These are phyloP conservation scores for Indicator maculatus DNA, from an alignment of 2,113 vertebrate species.

Conservation along the genomic window DNA sequence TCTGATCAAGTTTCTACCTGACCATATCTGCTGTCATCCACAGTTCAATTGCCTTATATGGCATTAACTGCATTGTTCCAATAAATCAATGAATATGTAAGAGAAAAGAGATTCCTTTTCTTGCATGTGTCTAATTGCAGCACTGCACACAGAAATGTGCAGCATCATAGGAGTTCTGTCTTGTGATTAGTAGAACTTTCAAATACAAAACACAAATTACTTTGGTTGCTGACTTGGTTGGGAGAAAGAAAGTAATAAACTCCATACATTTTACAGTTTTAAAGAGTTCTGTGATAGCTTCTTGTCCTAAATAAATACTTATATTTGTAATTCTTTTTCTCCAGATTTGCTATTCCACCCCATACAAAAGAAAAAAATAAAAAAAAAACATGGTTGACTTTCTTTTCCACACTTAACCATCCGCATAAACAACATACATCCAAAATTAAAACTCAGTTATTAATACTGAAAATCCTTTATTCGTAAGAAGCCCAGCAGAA, in stretches of 20 bases:
- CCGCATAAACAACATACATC: neutral
- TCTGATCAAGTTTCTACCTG: neutral
- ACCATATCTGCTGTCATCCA: neutral
- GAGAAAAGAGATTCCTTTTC: neutral
- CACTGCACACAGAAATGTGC: accelerated
- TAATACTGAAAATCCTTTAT: neutral
- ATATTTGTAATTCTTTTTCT: neutral
- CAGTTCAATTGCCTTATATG: neutral
- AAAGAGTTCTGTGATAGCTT: neutral
- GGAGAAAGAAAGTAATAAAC: neutral
- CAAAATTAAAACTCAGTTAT: neutral
- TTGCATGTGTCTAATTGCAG: neutral
- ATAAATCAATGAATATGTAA: neutral
- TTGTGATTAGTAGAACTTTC: neutral
- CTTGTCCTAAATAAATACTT: neutral
- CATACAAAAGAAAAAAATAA: neutral
- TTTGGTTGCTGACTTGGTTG: neutral
- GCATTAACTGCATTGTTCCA: neutral
- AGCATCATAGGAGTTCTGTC: neutral
- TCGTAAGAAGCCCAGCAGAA: neutral
- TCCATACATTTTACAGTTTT: neutral
- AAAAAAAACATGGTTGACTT: accelerated
- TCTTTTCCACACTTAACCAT: neutral
- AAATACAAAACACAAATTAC: neutral
- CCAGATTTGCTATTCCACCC: neutral